phyloP scores from a whole-genome alignment of 2,888 invertebrate genomes.

The Pyralis farinalis region DNA sequence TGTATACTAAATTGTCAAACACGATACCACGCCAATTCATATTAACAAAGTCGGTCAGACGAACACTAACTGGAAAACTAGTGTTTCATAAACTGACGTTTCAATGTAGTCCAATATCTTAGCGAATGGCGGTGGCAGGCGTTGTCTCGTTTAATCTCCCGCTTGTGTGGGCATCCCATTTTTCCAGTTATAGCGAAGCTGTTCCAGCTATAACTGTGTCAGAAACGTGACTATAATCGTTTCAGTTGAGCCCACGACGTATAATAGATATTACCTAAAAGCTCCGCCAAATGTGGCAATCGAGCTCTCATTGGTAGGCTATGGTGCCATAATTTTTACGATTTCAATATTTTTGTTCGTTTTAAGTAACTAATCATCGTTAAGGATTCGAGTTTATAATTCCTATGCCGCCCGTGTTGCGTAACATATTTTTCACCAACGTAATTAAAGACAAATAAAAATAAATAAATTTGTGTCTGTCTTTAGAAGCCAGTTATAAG shows the following conservation, averaged over 20 bases:
- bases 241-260: background rate
- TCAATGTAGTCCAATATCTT: constrained; percentile 55
- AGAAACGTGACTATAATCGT: constrained; percentile 7
- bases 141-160: constrained; percentile 50
- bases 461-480: too few species aligned
- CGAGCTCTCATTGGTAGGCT: background rate
- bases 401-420: too few species aligned
- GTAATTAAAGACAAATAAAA: too few species aligned
- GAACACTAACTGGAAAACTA: too few species aligned
- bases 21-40: too few species aligned
- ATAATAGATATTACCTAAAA: background rate
- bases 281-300: background rate
- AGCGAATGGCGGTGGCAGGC: constrained; percentile 46
- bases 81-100: constrained; percentile 35
- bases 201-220: constrained; percentile 16
- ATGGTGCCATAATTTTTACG: background rate
- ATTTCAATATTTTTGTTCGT: too few species aligned
- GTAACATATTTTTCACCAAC: too few species aligned
- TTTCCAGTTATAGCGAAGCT: constrained; percentile 13
- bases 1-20: too few species aligned
- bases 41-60: too few species aligned
- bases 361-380: too few species aligned
- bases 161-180: constrained; percentile 30
- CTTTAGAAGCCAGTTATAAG: too few species aligned
- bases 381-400: too few species aligned